Percentiles rank a stretch among this genome's conserved stretches.
Conservation (phyloP, 2,888 invertebrate genomes). For the Agonopterix alstromeriana region DNA sequence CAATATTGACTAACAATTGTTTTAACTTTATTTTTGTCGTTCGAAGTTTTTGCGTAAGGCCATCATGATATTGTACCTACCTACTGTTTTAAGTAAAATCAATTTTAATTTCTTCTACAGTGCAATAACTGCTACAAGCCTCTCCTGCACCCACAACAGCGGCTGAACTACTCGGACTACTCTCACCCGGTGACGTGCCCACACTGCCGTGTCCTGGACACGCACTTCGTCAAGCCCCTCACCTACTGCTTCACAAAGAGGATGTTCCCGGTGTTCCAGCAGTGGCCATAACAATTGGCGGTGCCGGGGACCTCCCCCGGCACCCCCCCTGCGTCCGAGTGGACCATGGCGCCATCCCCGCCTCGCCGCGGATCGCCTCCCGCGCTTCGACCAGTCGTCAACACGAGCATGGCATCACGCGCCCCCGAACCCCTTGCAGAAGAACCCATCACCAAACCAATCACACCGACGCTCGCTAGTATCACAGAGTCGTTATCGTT, state of each 20-base stretch:
- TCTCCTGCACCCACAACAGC: conserved; percentile 90
- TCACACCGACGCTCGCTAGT: conserved; percentile 50
- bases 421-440: conserved; percentile 33
- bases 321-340: conserved; percentile 60
- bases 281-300: conserved; percentile 93
- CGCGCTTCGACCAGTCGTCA: conserved; percentile 65
- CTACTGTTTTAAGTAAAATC: not conserved
- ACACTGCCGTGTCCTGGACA: conserved; percentile 92
- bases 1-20: too few species aligned
- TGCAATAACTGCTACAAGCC: conserved; percentile 96
- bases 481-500: conserved; percentile 64
- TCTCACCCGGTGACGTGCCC: conserved; percentile 94
- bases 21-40: too few species aligned
- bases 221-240: conserved; percentile 96
- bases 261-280: conserved; percentile 80
- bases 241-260: conserved; percentile 89
- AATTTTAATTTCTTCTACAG: conserved; percentile 62
- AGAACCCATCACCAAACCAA: conserved; percentile 44
- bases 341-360: conserved; percentile 57
- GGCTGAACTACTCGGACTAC: conserved; percentile 96
- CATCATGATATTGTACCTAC: too few species aligned
- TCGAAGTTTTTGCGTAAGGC: too few species aligned
- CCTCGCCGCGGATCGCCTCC: conserved; percentile 63
- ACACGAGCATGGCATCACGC: conserved; percentile 69
- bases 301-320: conserved; percentile 78